Evolutionary conservation across 2,113 vertebrate genomes (phyloP).

Genomic region (Corythornis cristatus): DNA sequence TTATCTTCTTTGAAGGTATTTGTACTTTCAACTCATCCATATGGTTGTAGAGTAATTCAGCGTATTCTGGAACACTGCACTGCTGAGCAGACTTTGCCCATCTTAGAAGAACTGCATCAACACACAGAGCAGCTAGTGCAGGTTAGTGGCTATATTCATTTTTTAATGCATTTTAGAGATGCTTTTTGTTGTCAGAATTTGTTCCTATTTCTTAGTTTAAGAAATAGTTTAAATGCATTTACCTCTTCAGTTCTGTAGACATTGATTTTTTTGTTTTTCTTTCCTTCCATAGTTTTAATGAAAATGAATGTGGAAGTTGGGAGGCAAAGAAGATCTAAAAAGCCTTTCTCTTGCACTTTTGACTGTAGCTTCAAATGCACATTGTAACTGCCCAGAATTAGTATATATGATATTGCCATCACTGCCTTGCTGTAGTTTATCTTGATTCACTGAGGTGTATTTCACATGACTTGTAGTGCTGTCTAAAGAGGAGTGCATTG

Average conservation of each 20-base stretch:
- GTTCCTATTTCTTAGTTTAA: neutral
- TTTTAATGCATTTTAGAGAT: neutral
- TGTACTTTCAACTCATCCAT: conserved; percentile 95
- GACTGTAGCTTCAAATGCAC: neutral
- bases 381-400: neutral
- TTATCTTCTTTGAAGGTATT: conserved; percentile 82
- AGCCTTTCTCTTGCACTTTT: conserved; percentile 11
- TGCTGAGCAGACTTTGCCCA: conserved; percentile 92
- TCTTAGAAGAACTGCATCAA: conserved; percentile 93
- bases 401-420: neutral
- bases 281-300: conserved; percentile 51
- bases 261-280: conserved; percentile 19
- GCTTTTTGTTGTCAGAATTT: neutral
- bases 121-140: conserved; percentile 96
- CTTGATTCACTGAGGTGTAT: neutral
- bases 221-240: neutral
- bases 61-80: conserved; percentile 96
- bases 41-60: conserved; percentile 96
- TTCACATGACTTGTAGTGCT: neutral
- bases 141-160: conserved; percentile 68
- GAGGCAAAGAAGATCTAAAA: conserved; percentile 53
- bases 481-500: neutral
- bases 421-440: neutral
- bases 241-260: neutral
- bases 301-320: conserved; percentile 54